Evolutionary conservation across 1,140 invertebrate genomes (phyloP), one percentile per base, ranked within the genome.

Genomic region (Drosophila novamexicana): DNA sequence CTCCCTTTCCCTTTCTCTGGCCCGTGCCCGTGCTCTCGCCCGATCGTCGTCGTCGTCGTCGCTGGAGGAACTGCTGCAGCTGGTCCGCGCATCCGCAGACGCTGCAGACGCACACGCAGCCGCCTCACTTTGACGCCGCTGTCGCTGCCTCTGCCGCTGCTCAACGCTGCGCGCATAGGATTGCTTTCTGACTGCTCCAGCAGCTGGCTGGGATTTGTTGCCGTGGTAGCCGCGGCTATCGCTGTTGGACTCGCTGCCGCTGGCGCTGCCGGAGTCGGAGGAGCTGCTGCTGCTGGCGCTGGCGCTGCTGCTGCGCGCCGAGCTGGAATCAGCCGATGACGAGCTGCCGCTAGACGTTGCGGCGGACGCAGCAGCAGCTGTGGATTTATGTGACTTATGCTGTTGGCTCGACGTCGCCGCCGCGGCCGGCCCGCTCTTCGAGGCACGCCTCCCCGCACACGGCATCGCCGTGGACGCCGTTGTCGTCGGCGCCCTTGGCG

Each of bases 31-130:
- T 7, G 59, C 65, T 12, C 56, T 8, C 12, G 34, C 32, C 7
- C 68, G 42, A 44, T 77, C 57, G n/a, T 53, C 59, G 12, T 66
- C 57, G 7, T 69, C 54, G 6, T 85, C 72, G 29, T 91, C 82
- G 76, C 93, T 93, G 73, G 90, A 93, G 74, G 75, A 81, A 72
- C 91, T 88, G 71, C 93, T 93, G 62, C 82, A 93, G 73, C 93
- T 93, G 75, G 94, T 81, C 16, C 56, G 71, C 6, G 84, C 69
- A 72, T 75, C 57, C 9, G 59, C 68, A 79, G 74, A 69, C 86
- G 80, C 58, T 12, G 75, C 71, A 81, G 68, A 64, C 63, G 68
- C 58, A 79, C 85, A 52, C 71, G 67, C 65, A 89, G 68, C 66
- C 39, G 85, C 81, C 47, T 89, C 85, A 75, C 56, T 85, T 69